These are phyloP conservation scores for Heterohyrax brucei DNA, from an alignment of 2,797 vertebrate species.

Conservation along the genomic window DNA sequence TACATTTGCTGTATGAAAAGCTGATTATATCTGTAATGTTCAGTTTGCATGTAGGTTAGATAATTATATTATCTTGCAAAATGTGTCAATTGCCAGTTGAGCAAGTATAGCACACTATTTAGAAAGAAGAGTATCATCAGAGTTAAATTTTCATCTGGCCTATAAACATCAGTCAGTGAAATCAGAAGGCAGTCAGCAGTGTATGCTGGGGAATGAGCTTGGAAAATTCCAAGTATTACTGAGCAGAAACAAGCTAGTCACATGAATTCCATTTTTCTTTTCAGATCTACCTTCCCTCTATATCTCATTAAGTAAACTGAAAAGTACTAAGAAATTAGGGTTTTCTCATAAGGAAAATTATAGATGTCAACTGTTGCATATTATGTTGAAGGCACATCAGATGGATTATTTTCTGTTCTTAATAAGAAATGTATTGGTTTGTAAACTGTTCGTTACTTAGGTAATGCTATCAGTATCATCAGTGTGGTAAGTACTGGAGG, in stretches of 20 bases:
- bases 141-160: neutral
- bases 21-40: neutral
- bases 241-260: neutral
- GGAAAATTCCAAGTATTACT: neutral
- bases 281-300: neutral
- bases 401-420: neutral
- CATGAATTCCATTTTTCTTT: neutral
- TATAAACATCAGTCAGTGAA: neutral
- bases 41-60: neutral
- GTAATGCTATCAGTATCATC: neutral
- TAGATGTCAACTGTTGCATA: neutral
- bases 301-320: neutral
- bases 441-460: neutral
- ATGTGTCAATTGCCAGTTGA: neutral
- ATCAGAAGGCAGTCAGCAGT: neutral
- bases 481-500: neutral
- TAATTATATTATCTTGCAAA: neutral
- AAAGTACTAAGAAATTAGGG: neutral
- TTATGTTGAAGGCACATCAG: neutral
- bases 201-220: neutral
- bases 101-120: neutral
- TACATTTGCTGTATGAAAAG: neutral
- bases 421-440: neutral
- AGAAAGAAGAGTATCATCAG: neutral
- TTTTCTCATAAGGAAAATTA: neutral